Evolutionary conservation across 2,888 invertebrate species (phyloP).

Genomic region (Chrysotoxum bicinctum): DNA sequence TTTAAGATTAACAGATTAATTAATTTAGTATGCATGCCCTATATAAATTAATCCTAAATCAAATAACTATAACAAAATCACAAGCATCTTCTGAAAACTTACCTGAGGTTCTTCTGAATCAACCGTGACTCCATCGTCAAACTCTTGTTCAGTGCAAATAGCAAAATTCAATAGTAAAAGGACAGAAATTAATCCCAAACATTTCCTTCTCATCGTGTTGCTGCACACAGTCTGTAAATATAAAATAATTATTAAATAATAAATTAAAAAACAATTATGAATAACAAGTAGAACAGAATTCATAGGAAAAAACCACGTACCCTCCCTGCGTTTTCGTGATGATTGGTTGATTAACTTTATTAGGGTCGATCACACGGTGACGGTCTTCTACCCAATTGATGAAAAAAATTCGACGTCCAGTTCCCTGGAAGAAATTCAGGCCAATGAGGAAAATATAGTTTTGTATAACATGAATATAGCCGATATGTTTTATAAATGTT

Average conservation of each 20-base stretch:
- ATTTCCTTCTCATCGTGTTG: conserved; percentile 56
- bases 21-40: not conserved
- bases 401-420: conserved; percentile 35
- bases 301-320: conserved; percentile 53
- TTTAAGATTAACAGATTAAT: not conserved
- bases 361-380: conserved; percentile 63
- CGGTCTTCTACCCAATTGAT: conserved; percentile 48
- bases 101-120: conserved; percentile 61
- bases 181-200: conserved; percentile 53
- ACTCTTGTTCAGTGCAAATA: conserved; percentile 53
- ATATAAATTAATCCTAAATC: not conserved
- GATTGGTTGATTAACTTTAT: conserved; percentile 62
- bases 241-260: conserved; percentile 5
- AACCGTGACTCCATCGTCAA: conserved; percentile 57
- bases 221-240: conserved; percentile 36
- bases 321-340: conserved; percentile 44
- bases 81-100: not conserved
- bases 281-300: conserved; percentile 1
- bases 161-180: conserved; percentile 56
- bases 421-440: conserved; percentile 24
- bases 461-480: conserved; percentile 23
- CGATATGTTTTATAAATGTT: not conserved
- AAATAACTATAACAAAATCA: not conserved
- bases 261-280: not conserved
- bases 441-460: conserved; percentile 4